Conservation (phyloP, 1,140 invertebrate species). For the Drepana arcuata region DNA sequence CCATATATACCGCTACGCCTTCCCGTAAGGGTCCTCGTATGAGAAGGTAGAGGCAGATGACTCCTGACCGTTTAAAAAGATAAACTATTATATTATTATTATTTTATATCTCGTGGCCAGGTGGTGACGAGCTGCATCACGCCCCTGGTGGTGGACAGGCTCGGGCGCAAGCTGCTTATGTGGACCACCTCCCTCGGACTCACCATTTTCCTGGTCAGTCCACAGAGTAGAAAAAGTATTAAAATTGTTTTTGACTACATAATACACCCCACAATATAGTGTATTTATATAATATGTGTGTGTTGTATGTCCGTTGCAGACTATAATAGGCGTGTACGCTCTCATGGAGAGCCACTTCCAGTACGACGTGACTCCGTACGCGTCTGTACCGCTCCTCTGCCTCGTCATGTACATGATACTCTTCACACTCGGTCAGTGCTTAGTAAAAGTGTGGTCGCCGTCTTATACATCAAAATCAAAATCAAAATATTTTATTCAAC, state of each 20-base stretch:
- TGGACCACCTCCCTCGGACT: constrained; percentile 80
- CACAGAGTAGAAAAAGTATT: too few species aligned
- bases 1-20: too few species aligned
- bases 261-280: neutral
- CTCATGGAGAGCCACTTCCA: constrained; percentile 48
- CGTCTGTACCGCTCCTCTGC: constrained; percentile 51
- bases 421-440: constrained; percentile 49
- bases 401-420: constrained; percentile 59
- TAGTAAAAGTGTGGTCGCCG: too few species aligned
- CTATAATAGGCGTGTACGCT: constrained; percentile 52
- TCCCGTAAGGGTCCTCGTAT: too few species aligned
- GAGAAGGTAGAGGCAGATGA: too few species aligned
- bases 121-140: constrained; percentile 80
- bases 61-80: too few species aligned
- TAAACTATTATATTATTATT: too few species aligned
- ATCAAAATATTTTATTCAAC: too few species aligned
- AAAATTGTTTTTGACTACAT: neutral
- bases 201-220: constrained; percentile 67
- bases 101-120: too few species aligned
- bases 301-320: too few species aligned
- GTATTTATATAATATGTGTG: too few species aligned
- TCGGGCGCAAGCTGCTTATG: constrained; percentile 82
- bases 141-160: constrained; percentile 81
- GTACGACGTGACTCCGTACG: constrained; percentile 35
- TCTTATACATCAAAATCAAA: too few species aligned